phyloP scores from a whole-genome alignment of 1,140 invertebrate genomes.

The Ruditapes philippinarum region DNA sequence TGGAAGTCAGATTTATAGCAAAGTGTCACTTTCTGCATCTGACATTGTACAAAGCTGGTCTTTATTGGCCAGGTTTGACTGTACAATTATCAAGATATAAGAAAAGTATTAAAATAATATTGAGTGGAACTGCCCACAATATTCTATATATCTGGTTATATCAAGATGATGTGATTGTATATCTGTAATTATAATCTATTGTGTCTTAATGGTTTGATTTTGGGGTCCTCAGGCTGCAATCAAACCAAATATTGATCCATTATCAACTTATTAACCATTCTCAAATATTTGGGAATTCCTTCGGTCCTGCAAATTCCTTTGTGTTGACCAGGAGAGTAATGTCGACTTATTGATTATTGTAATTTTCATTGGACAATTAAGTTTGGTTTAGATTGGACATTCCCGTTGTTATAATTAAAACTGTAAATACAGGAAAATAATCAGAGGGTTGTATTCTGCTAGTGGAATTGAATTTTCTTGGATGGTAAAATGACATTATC shows the following conservation, averaged over 20 bases:
- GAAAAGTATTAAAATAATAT: too few relatives aligned
- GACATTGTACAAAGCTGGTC: too few relatives aligned
- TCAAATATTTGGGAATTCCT: constrained; percentile 31
- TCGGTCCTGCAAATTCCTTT: constrained; percentile 2
- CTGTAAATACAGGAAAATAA: constrained; percentile 1
- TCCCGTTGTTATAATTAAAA: constrained; percentile 20
- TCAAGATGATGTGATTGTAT: too few relatives aligned
- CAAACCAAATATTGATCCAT: background rate
- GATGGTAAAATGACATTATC: background rate
- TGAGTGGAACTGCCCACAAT: too few relatives aligned
- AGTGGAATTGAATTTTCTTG: background rate
- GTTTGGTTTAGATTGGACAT: constrained; percentile 16
- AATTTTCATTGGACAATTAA: constrained; percentile 22
- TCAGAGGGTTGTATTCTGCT: background rate
- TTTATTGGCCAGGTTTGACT: too few relatives aligned
- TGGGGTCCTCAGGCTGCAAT: background rate
- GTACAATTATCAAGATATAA: too few relatives aligned
- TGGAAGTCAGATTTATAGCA: too few relatives aligned
- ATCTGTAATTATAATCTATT: too few relatives aligned
- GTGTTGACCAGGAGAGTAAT: constrained; percentile 9
- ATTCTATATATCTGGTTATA: too few relatives aligned
- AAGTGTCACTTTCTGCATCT: too few relatives aligned
- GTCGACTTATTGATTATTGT: constrained; percentile 35
- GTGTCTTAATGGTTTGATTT: too few relatives aligned
- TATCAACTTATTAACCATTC: background rate